Conservation (phyloP, 2,113 vertebrate species). For the Triplophysa siluroides region DNA sequence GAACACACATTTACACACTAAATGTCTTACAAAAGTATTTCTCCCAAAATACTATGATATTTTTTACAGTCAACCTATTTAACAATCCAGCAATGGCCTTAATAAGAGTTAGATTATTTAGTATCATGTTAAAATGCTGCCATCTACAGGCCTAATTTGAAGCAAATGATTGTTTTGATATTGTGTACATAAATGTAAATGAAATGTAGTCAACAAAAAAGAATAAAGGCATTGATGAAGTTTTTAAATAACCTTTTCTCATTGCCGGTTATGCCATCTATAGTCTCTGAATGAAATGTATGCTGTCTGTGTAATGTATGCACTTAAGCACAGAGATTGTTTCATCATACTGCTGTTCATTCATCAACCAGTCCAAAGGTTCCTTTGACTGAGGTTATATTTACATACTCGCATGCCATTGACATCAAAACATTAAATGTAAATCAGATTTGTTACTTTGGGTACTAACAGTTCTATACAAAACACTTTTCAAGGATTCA, state of each 20-base stretch:
- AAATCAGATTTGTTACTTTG: neutral
- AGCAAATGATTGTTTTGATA: neutral
- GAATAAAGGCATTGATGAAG: too few species aligned
- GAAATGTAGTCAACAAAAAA: neutral
- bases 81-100: too few species aligned
- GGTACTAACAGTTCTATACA: neutral
- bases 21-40: too few species aligned
- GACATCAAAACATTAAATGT: neutral
- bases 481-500: conserved; percentile 2
- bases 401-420: neutral
- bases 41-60: too few species aligned
- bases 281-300: too few species aligned
- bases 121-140: neutral
- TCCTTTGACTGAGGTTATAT: neutral
- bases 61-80: too few species aligned
- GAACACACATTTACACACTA: too few species aligned
- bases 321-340: neutral
- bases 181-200: too few species aligned
- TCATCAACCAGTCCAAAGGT: neutral
- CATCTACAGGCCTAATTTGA: conserved; percentile 8
- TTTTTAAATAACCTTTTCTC: too few species aligned
- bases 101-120: too few species aligned
- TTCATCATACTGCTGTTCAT: neutral
- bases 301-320: too few species aligned
- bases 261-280: too few species aligned